phyloP scores from a whole-genome alignment of 2,797 vertebrate genomes.

The Rallus crepitans region DNA sequence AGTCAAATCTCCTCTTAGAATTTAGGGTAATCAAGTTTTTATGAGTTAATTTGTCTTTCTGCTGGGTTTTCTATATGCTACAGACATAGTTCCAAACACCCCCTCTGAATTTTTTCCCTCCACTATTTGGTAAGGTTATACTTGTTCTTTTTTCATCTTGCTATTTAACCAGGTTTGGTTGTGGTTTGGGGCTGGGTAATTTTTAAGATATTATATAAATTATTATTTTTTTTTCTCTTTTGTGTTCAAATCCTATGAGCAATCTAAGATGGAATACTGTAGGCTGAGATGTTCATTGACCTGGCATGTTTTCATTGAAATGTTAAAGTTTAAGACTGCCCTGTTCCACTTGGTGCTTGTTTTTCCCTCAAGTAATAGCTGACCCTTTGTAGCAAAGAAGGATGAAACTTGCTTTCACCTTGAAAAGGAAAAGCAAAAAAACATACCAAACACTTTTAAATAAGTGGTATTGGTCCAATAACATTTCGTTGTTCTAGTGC shows the following conservation, averaged over 20 bases:
- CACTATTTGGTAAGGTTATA: not conserved
- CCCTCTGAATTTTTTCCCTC: not conserved
- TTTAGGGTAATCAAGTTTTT: not conserved
- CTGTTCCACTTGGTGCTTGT: not conserved
- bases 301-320: not conserved
- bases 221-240: not conserved
- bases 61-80: not conserved
- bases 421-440: not conserved
- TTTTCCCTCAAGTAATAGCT: not conserved
- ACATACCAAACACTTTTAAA: not conserved
- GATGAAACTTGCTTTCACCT: not conserved
- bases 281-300: not conserved
- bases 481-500: rapidly evolving
- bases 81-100: not conserved
- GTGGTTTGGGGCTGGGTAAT: not conserved
- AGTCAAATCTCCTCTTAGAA: not conserved
- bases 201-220: not conserved
- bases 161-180: not conserved
- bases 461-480: not conserved
- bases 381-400: not conserved
- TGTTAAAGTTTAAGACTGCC: not conserved
- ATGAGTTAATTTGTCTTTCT: not conserved
- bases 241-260: not conserved
- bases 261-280: not conserved
- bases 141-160: not conserved